phyloP scores from a whole-genome alignment of 2,113 vertebrate genomes.

The Ammospiza caudacuta region DNA sequence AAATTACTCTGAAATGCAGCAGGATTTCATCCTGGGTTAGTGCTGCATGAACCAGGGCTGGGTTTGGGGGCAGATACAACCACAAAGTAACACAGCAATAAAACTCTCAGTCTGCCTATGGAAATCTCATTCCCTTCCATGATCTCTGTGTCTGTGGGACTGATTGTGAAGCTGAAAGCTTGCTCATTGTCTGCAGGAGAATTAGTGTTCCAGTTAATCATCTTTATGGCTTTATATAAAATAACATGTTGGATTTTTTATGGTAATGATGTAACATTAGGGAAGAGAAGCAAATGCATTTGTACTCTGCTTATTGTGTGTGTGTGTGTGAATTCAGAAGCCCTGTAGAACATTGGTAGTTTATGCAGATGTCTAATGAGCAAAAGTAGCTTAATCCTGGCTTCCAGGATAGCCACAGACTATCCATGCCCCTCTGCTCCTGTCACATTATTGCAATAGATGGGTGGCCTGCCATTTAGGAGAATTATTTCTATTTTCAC shows the following conservation, averaged over 20 bases:
- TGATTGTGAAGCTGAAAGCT: not conserved
- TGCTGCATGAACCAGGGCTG: not conserved
- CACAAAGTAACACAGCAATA: not conserved
- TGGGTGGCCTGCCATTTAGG: not conserved
- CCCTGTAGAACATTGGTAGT: not conserved
- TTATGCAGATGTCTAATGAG: not conserved
- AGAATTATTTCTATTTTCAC: not conserved
- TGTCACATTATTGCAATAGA: not conserved
- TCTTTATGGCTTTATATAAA: not conserved
- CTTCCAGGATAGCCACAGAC: not conserved
- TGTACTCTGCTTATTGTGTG: not conserved
- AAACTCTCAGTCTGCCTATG: not conserved
- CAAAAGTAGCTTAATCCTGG: not conserved
- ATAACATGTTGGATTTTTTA: not conserved
- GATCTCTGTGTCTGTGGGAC: not conserved
- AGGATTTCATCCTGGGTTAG: not conserved
- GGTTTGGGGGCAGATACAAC: not conserved
- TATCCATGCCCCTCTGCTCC: not conserved
- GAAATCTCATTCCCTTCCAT: not conserved
- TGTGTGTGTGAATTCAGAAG: not conserved
- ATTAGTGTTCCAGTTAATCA: not conserved
- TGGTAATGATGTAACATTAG: not conserved
- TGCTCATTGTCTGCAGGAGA: not conserved
- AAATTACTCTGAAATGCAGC: not conserved
- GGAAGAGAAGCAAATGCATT: not conserved